A percentile compares a stretch with the other conserved stretches of the same genome.
These are phyloP conservation scores for Pangasius larnaudii DNA, from an alignment of 2,797 vertebrate genomes.

Conservation along the genomic window DNA sequence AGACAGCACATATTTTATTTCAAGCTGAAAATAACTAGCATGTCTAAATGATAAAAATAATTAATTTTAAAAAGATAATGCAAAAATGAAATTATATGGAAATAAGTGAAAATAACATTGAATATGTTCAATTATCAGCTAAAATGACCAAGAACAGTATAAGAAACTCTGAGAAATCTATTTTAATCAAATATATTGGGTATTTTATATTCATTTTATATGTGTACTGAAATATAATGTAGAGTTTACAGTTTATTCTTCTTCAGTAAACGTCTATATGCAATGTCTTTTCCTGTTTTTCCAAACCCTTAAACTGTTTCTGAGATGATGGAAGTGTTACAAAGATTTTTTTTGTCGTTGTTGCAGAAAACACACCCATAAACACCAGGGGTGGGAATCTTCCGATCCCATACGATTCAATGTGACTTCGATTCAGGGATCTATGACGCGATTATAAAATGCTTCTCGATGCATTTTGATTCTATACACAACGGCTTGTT, in stretches of 20 bases:
- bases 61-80: background rate
- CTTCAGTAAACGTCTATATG: background rate
- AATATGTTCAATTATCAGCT: background rate
- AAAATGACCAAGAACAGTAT: background rate
- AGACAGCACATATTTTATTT: background rate
- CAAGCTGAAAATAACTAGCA: background rate
- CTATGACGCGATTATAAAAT: background rate
- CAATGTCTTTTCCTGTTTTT: background rate
- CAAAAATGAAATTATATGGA: background rate
- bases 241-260: background rate
- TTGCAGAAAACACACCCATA: background rate
- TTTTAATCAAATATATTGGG: background rate
- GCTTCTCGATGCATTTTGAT: background rate
- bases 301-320: background rate
- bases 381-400: background rate
- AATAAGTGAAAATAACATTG: background rate
- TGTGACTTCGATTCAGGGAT: background rate
- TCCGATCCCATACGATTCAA: background rate
- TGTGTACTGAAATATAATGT: background rate
- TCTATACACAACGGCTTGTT: background rate
- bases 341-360: background rate
- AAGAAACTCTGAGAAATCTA: background rate
- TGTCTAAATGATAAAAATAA: background rate
- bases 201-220: background rate
- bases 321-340: background rate